Percentiles rank a stretch among this genome's conserved stretches.
phyloP scores from a whole-genome alignment of 2,113 vertebrate genomes.

The Guaruba guarouba region DNA sequence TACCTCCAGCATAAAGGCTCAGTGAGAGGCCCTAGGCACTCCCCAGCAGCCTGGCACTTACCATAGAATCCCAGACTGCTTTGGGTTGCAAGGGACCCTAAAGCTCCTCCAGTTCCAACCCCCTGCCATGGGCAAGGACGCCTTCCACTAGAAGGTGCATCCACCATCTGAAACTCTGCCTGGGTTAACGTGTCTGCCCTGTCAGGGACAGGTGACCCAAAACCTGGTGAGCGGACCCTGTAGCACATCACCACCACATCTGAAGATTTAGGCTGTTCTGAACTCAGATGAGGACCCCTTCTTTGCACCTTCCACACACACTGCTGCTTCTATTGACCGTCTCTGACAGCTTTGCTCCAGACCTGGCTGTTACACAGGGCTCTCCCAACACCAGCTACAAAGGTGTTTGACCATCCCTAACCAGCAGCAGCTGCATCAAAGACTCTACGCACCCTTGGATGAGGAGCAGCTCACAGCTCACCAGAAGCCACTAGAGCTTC shows the following conservation, averaged over 20 bases:
- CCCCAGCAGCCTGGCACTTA: neutral
- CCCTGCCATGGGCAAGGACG: too few relatives aligned
- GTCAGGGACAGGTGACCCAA: neutral
- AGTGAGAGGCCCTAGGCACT: neutral
- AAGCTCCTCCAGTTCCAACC: neutral
- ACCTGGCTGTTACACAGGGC: neutral
- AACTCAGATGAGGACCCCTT: neutral
- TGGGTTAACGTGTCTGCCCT: neutral
- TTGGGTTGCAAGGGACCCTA: neutral
- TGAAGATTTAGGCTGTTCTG: neutral
- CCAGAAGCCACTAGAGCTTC: neutral
- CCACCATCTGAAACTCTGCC: neutral
- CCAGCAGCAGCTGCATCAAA: neutral
- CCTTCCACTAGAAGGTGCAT: neutral
- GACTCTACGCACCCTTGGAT: neutral
- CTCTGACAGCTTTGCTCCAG: neutral
- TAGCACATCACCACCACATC: neutral
- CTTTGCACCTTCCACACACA: neutral
- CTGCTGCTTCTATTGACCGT: neutral
- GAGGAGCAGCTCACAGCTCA: neutral
- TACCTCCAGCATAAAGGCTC: neutral
- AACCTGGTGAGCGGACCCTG: neutral
- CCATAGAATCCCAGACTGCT: neutral
- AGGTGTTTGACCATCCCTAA: neutral
- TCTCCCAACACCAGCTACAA: neutral